Conservation (phyloP, 2,888 invertebrate species). For the Ernsta delagoae region DNA sequence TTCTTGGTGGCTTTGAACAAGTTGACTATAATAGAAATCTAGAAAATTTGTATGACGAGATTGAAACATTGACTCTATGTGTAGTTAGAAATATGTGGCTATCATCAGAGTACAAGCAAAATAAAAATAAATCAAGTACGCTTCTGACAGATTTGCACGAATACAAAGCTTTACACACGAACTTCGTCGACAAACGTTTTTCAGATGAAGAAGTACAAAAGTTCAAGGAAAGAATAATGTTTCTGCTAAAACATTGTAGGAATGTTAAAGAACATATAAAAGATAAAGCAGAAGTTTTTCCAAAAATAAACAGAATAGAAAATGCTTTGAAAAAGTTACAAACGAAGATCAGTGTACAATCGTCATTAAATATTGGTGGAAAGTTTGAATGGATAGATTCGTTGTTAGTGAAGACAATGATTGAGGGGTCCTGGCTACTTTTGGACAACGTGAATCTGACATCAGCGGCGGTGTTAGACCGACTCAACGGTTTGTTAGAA, state of each 20-base stretch:
- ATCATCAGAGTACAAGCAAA: constrained; percentile 49
- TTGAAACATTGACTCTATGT: constrained; percentile 79
- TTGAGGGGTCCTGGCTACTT: constrained; percentile 93
- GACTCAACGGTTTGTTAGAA: constrained; percentile 97
- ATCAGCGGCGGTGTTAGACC: constrained; percentile 97
- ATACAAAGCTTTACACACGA: constrained; percentile 58
- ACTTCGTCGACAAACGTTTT: constrained; percentile 46
- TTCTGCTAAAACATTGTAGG: constrained; percentile 59
- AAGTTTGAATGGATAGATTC: constrained; percentile 98
- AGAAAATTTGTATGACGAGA: constrained; percentile 86
- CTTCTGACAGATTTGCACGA: constrained; percentile 61
- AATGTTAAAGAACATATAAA: constrained; percentile 51
- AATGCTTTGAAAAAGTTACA: constrained; percentile 66
- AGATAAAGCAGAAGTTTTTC: constrained; percentile 26
- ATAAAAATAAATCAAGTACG: constrained; percentile 53
- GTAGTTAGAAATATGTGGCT: constrained; percentile 77
- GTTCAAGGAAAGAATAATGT: constrained; percentile 63
- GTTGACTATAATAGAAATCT: constrained; percentile 89
- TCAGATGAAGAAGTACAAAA: constrained; percentile 50
- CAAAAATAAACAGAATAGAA: constrained; percentile 56
- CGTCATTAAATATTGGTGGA: constrained; percentile 91
- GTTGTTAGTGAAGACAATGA: constrained; percentile 92
- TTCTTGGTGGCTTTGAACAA: constrained; percentile 99
- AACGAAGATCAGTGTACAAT: constrained; percentile 76
- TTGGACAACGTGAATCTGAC: constrained; percentile 98